Evolutionary conservation across 2,888 invertebrate genomes (phyloP).

Genomic region (Heteropelma amictum): DNA sequence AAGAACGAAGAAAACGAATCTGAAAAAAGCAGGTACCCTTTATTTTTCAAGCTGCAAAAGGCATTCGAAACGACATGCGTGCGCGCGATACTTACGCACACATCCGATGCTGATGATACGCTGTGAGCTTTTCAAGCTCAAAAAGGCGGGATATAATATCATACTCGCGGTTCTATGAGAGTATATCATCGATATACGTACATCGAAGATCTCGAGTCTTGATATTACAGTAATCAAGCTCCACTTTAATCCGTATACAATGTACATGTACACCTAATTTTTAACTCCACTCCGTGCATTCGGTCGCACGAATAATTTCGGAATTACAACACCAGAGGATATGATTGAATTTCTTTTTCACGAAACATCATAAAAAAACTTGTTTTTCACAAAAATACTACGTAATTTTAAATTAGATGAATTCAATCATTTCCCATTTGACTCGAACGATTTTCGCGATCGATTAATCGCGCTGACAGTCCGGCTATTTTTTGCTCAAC

Average conservation of each 20-base stretch:
- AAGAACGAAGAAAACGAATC: background rate
- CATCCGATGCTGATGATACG: background rate
- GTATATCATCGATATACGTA: background rate
- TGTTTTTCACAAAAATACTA: too few species aligned
- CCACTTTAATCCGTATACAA: background rate
- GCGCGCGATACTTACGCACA: slow-evolving; percentile 2
- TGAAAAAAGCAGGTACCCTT: slow-evolving; percentile 4
- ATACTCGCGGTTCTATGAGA: background rate
- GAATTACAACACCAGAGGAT: too few species aligned
- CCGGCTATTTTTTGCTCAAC: too few species aligned
- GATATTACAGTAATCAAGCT: slow-evolving; percentile 3
- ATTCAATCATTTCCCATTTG: too few species aligned
- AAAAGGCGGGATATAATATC: background rate
- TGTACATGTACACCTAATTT: background rate
- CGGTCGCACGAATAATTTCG: too few species aligned
- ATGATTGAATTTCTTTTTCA: background rate
- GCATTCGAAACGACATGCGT: background rate
- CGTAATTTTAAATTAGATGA: background rate
- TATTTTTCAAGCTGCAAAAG: background rate
- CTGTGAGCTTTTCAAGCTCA: slow-evolving; percentile 7
- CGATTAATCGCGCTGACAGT: too few species aligned
- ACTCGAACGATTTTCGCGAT: background rate
- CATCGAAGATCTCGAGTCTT: background rate
- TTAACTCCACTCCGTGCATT: too few species aligned
- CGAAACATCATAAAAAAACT: too few species aligned